Evolutionary conservation across 2,113 vertebrate genomes (phyloP).

Genomic region (Cricetomys ansorgei): DNA sequence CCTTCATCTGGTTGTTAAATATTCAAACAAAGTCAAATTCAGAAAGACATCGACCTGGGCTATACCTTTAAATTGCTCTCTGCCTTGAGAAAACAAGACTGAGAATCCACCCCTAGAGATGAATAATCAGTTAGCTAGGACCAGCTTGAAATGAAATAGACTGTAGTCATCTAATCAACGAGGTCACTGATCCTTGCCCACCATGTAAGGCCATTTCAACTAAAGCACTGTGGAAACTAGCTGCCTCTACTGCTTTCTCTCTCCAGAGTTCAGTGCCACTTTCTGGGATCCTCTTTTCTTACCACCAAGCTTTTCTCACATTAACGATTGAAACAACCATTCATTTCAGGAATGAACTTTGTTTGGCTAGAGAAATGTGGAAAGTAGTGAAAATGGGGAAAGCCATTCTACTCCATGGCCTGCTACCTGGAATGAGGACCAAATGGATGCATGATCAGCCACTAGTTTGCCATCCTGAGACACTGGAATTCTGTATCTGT

Average conservation of each 20-base stretch:
- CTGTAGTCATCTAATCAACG: slow-evolving; percentile 29
- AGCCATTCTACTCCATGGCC: not conserved
- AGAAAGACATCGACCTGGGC: not conserved
- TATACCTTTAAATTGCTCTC: slow-evolving; percentile 32
- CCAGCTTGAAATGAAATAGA: slow-evolving; percentile 28
- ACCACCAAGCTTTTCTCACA: not conserved
- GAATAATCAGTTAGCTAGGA: not conserved
- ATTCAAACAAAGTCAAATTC: slow-evolving; percentile 45
- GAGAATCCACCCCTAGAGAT: not conserved
- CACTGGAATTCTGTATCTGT: not conserved
- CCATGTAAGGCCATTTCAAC: not conserved
- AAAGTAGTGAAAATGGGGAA: not conserved
- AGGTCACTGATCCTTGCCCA: slow-evolving; percentile 23
- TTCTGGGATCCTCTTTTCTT: slow-evolving; percentile 1
- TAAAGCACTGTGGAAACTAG: not conserved
- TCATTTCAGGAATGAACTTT: slow-evolving; percentile 23
- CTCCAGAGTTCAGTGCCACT: not conserved
- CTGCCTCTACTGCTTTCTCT: not conserved
- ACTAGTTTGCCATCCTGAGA: not conserved
- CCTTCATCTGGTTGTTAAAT: not conserved
- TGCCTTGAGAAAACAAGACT: slow-evolving; percentile 21
- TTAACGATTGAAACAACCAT: slow-evolving; percentile 14
- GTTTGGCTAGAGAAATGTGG: not conserved
- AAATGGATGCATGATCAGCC: not conserved
- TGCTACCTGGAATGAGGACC: not conserved